Evolutionary conservation across 1,140 invertebrate genomes (phyloP).

Genomic region (Argopecten irradians): DNA sequence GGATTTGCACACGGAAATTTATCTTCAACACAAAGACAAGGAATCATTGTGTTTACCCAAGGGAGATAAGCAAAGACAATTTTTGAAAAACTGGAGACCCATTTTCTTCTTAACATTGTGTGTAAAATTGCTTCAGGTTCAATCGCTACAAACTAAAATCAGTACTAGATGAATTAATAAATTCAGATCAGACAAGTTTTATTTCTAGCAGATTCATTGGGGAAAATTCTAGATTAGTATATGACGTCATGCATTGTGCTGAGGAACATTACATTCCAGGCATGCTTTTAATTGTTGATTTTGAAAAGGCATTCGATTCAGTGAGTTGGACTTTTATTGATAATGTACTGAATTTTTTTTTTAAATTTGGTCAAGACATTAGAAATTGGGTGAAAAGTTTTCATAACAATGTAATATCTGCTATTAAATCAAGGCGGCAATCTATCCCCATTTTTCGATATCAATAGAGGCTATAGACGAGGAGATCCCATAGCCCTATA

Average conservation of each 20-base stretch:
- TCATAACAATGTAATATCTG: slow-evolving; percentile 31
- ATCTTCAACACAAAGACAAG: background rate
- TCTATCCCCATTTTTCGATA: slow-evolving; percentile 27
- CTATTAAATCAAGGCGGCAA: slow-evolving; percentile 33
- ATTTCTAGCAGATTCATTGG: slow-evolving; percentile 41
- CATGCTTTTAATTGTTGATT: slow-evolving; percentile 36
- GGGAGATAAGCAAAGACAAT: slow-evolving; percentile 12
- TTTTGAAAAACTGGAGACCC: slow-evolving; percentile 29
- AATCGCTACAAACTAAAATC: no score
- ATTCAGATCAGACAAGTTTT: slow-evolving; percentile 36
- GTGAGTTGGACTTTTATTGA: slow-evolving; percentile 34
- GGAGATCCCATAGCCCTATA: slow-evolving; percentile 32
- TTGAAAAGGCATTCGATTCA: slow-evolving; percentile 26
- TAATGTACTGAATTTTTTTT: slow-evolving; percentile 33
- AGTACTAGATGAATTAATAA: no score
- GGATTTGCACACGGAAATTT: background rate
- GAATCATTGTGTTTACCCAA: slow-evolving; percentile 45
- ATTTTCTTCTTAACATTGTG: slow-evolving; percentile 36
- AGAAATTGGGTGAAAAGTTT: slow-evolving; percentile 29
- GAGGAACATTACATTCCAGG: slow-evolving; percentile 36
- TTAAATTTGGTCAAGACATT: slow-evolving; percentile 36
- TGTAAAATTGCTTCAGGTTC: slow-evolving; percentile 34
- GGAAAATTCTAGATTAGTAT: slow-evolving; percentile 24
- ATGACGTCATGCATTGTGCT: background rate
- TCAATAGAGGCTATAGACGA: slow-evolving; percentile 35